Conservation (phyloP, 2,888 invertebrate genomes). For the Cistogaster globosa region DNA sequence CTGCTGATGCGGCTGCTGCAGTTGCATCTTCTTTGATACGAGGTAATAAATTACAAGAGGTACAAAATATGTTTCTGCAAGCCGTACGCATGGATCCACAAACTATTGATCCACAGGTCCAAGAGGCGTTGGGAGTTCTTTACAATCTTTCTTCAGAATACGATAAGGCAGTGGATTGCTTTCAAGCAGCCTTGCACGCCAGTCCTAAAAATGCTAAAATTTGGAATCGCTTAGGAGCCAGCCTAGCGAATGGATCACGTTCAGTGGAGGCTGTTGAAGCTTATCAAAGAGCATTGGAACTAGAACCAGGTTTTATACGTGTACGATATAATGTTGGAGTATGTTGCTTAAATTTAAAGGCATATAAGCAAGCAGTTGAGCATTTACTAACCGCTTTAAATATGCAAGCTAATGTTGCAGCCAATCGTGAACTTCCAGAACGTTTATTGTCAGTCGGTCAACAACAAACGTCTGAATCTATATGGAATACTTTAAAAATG, state of each 20-base stretch:
- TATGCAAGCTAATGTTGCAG: conserved; percentile 89
- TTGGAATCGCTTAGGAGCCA: conserved; percentile 99
- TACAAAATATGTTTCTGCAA: conserved; percentile 89
- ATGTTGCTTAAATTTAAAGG: conserved; percentile 97
- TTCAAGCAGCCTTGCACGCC: conserved; percentile 93
- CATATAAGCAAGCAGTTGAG: conserved; percentile 97
- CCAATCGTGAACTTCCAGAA: conserved; percentile 85
- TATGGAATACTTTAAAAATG: conserved; percentile 97
- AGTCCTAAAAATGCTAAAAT: conserved; percentile 91
- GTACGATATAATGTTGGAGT: conserved; percentile 99
- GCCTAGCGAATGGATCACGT: conserved; percentile 96
- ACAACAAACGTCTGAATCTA: conserved; percentile 92
- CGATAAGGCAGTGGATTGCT: conserved; percentile 98
- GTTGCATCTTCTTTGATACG: conserved; percentile 83
- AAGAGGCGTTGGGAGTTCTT: conserved; percentile 96
- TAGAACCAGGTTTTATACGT: conserved; percentile 97
- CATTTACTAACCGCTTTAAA: conserved; percentile 97
- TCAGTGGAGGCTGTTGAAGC: conserved; percentile 98
- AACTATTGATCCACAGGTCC: conserved; percentile 93
- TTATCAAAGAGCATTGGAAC: conserved; percentile 94
- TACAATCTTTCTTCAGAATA: conserved; percentile 97
- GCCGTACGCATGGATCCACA: conserved; percentile 90
- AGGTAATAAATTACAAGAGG: conserved; percentile 84
- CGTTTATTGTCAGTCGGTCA: conserved; percentile 80
- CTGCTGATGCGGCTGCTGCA: conserved; percentile 82